phyloP scores from a whole-genome alignment of 2,113 vertebrate species.

The Pygoscelis antarcticus region DNA sequence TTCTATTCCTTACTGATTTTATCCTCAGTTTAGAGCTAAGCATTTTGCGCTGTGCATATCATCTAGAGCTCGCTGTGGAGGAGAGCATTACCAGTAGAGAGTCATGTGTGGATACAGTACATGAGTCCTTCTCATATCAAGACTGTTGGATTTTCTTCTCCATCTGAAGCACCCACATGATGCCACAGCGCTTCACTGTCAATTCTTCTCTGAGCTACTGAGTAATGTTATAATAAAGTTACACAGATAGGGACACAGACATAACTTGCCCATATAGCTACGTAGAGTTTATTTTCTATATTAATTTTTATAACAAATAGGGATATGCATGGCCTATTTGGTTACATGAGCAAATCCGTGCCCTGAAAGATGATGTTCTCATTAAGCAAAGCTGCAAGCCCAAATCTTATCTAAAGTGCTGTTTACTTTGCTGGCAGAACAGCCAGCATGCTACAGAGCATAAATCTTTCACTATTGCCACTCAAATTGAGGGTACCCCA shows the following conservation, averaged over 20 bases:
- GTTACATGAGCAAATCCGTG: constrained; percentile 38
- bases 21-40: not conserved
- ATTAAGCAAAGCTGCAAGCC: constrained; percentile 43
- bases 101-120: not conserved
- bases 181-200: not conserved
- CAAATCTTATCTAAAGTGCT: constrained; percentile 45
- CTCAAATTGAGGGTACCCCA: constrained; percentile 22
- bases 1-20: not conserved
- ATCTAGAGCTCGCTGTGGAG: not conserved
- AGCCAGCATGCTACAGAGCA: not conserved
- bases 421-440: constrained; percentile 41
- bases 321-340: constrained; percentile 18
- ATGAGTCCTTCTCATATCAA: not conserved
- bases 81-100: not conserved
- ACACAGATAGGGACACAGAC: not conserved
- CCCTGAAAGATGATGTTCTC: constrained; percentile 56
- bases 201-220: not conserved
- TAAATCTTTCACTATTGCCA: constrained; percentile 18
- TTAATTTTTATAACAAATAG: constrained; percentile 55
- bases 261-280: constrained; percentile 15
- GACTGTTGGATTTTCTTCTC: not conserved
- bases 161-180: not conserved
- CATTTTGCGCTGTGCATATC: not conserved
- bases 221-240: constrained; percentile 6
- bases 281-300: constrained; percentile 8